Evolutionary conservation across 2,888 invertebrate genomes (phyloP).

Genomic region (Cylloceria caligata): DNA sequence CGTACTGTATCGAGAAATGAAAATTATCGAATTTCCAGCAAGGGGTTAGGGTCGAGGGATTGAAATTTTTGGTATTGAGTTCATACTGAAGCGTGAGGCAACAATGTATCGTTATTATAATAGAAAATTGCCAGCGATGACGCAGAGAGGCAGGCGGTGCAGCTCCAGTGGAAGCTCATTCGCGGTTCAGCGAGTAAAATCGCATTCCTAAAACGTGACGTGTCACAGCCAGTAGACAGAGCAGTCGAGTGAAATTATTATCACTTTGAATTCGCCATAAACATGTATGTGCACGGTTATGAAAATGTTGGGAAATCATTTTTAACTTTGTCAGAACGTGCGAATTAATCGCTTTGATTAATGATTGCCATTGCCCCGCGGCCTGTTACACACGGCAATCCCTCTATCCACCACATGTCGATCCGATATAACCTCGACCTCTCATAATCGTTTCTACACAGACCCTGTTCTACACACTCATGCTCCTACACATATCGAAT

Average conservation of each 20-base stretch:
- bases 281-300: not conserved
- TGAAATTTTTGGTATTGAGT: constrained; percentile 37
- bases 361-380: not conserved
- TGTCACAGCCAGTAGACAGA: not conserved
- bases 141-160: not conserved
- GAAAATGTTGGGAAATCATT: constrained; percentile 2
- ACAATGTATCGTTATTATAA: constrained; percentile 33
- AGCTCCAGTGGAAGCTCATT: not conserved
- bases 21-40: constrained; percentile 33
- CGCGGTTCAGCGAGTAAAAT: constrained; percentile 17
- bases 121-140: constrained; percentile 25
- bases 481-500: too few species aligned
- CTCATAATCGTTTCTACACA: too few species aligned
- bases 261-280: constrained; percentile 13
- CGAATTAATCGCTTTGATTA: constrained; percentile 25
- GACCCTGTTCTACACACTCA: too few species aligned
- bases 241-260: constrained; percentile 7
- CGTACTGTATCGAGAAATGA: constrained; percentile 2
- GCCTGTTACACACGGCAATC: too few species aligned
- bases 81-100: constrained; percentile 9
- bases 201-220: constrained; percentile 23
- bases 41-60: not conserved
- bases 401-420: too few species aligned
- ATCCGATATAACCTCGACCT: too few species aligned
- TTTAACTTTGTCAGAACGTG: not conserved